Percentiles rank a stretch among this genome's conserved stretches.
Conservation (phyloP, 1,140 invertebrate species). For the Drosophila rhopaloa region DNA sequence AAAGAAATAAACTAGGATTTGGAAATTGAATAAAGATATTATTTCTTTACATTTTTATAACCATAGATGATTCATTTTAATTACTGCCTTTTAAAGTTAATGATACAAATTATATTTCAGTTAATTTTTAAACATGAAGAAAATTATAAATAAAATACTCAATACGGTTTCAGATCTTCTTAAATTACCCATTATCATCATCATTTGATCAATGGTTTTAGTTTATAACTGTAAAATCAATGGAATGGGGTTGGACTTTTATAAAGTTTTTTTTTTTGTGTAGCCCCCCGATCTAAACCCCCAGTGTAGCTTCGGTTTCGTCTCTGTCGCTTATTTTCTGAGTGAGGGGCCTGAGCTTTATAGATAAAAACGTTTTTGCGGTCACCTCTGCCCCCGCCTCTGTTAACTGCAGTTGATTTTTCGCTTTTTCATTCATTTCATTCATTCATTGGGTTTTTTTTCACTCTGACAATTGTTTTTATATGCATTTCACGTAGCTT, state of each 20-base stretch:
- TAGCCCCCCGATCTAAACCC: conserved; percentile 41
- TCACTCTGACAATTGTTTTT: conserved; percentile 68
- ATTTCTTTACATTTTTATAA: too few species aligned
- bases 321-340: conserved; percentile 30
- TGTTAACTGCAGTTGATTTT: conserved; percentile 52
- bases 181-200: too few species aligned
- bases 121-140: too few species aligned
- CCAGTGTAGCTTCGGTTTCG: conserved; percentile 35
- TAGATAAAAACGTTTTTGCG: conserved; percentile 74
- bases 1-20: neutral
- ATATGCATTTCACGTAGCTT: conserved; percentile 78
- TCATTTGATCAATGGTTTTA: too few species aligned
- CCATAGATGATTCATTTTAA: too few species aligned
- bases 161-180: too few species aligned
- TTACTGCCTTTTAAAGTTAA: too few species aligned
- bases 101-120: too few species aligned
- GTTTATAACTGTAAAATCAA: too few species aligned
- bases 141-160: too few species aligned
- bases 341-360: conserved; percentile 46
- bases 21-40: neutral
- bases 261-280: conserved; percentile 5
- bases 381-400: conserved; percentile 37
- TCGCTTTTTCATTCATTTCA: conserved; percentile 50
- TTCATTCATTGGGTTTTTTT: conserved; percentile 50
- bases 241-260: too few species aligned